phyloP scores from a whole-genome alignment of 2,113 vertebrate genomes.

The human (Homo sapiens) region GRCh38 chr17:29674001-29674500 shows the following conservation, averaged over 20 bases:
- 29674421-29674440: background rate
- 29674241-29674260: constrained; percentile 24
- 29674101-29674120: constrained; percentile 26
- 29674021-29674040: constrained; percentile 28
- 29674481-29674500: background rate
- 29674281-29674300: constrained; percentile 29
- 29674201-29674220: background rate
- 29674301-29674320: background rate
- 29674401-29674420: constrained; percentile 42
- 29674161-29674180: background rate
- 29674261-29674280: constrained; percentile 12
- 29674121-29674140: background rate
- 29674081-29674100: constrained; percentile 32
- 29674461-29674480: background rate
- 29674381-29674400: background rate
- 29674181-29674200: background rate
- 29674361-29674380: constrained; percentile 1
- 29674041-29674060: constrained; percentile 32
- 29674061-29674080: background rate
- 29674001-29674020: constrained; percentile 30
- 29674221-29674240: constrained; percentile 14
- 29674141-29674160: background rate
- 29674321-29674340: constrained; percentile 10
- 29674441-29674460: background rate
- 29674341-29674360: constrained; percentile 43